Percentiles rank a stretch among this genome's conserved stretches.
phyloP scores from a whole-genome alignment of 2,888 invertebrate species.

The Acleris sparsana region DNA sequence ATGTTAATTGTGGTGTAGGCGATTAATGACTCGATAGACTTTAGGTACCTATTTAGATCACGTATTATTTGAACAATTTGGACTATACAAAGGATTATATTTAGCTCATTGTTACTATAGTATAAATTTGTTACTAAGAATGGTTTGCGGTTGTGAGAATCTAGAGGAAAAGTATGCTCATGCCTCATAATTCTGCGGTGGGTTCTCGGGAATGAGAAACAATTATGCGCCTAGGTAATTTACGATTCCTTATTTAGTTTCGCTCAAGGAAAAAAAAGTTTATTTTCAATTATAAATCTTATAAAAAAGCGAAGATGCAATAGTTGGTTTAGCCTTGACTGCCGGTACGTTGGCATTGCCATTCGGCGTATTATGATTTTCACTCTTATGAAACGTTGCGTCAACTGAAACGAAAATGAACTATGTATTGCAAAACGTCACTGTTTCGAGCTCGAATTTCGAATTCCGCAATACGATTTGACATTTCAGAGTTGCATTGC shows the following conservation, averaged over 20 bases:
- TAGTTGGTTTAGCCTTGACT: constrained; percentile 38
- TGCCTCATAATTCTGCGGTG: constrained; percentile 21
- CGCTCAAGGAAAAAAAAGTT: neutral
- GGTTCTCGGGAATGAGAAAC: constrained; percentile 22
- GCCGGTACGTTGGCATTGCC: constrained; percentile 38
- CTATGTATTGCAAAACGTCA: constrained; percentile 44
- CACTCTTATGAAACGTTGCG: constrained; percentile 49
- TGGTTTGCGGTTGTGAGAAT: constrained; percentile 23
- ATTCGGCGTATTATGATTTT: constrained; percentile 43
- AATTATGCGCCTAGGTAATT: constrained; percentile 27
- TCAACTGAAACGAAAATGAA: constrained; percentile 43
- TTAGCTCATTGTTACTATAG: constrained; percentile 19
- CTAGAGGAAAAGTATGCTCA: constrained; percentile 17
- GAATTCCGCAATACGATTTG: constrained; percentile 37
- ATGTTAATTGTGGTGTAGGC: constrained; percentile 36
- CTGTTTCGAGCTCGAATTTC: constrained; percentile 40
- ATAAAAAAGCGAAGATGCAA: constrained; percentile 30
- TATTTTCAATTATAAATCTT: constrained; percentile 7
- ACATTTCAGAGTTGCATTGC: constrained; percentile 32
- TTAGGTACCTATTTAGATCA: neutral
- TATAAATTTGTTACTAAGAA: constrained; percentile 13
- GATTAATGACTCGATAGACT: constrained; percentile 19
- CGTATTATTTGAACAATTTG: no score
- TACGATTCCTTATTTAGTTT: constrained; percentile 24
- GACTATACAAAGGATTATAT: neutral